These are phyloP conservation scores for Polietes domitor DNA, from an alignment of 2,888 invertebrate species.

Conservation along the genomic window DNA sequence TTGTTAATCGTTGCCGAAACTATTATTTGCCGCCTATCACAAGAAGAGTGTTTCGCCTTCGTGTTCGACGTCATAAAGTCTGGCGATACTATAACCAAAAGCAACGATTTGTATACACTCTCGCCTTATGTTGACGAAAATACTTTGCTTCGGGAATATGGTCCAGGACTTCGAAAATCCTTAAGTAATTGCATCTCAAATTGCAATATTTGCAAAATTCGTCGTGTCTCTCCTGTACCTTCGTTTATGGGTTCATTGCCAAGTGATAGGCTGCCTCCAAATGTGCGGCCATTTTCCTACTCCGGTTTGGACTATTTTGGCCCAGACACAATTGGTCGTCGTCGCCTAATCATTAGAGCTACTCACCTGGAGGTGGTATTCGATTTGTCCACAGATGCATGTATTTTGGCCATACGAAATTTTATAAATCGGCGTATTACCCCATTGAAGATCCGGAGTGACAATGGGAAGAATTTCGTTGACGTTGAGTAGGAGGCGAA, in stretches of 20 bases:
- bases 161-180: conserved; percentile 4
- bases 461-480: conserved; percentile 31
- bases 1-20: neutral
- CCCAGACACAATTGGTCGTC: conserved; percentile 66
- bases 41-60: conserved; percentile 19
- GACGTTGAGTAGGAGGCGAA: no score
- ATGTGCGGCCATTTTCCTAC: conserved; percentile 63
- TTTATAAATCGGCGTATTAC: conserved; percentile 34
- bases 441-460: neutral
- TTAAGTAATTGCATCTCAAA: conserved; percentile 9
- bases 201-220: conserved; percentile 48
- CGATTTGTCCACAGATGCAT: conserved; percentile 38
- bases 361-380: conserved; percentile 32
- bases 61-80: neutral
- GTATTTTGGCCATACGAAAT: conserved; percentile 34
- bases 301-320: conserved; percentile 67
- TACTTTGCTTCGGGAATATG: conserved; percentile 29
- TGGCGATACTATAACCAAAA: neutral
- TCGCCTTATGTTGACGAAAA: conserved; percentile 13
- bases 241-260: conserved; percentile 64
- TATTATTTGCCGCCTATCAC: conserved; percentile 8
- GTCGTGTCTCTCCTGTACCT: conserved; percentile 31
- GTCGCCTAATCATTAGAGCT: conserved; percentile 54
- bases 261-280: conserved; percentile 59
- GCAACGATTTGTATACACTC: no score